These are phyloP conservation scores for Tenebrio molitor DNA, from an alignment of 1,140 invertebrate species.

Conservation along the genomic window DNA sequence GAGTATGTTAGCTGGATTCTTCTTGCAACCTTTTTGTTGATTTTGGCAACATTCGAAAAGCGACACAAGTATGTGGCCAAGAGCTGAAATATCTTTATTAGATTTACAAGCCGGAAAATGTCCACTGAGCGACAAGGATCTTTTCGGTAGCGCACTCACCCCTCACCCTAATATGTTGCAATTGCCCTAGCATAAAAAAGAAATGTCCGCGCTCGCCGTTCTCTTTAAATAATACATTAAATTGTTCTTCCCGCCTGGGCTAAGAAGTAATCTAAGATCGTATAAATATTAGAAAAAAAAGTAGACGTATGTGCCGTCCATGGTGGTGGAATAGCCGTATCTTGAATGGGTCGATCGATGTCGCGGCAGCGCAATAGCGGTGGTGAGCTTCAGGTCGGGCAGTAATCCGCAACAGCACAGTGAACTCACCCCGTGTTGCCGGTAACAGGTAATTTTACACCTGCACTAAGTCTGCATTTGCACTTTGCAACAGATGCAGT, in stretches of 20 bases:
- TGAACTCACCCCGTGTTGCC: constrained; percentile 44
- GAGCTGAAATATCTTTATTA: no score
- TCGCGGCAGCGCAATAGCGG: constrained; percentile 48
- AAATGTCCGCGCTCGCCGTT: no score
- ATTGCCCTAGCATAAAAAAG: no score
- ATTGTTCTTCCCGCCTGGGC: background rate
- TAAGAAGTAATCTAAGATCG: constrained; percentile 10
- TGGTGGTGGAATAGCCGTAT: constrained; percentile 42
- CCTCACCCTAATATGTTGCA: no score
- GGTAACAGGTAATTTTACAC: constrained; percentile 51
- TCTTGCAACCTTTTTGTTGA: no score
- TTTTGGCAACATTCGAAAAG: no score
- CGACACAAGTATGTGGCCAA: no score
- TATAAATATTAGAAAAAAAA: constrained; percentile 35
- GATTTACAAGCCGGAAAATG: no score
- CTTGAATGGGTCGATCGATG: constrained; percentile 50
- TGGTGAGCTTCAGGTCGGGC: constrained; percentile 27
- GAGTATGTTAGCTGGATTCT: no score
- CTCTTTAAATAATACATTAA: no score
- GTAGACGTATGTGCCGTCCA: constrained; percentile 26
- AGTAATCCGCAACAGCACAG: constrained; percentile 48
- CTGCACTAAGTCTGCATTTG: constrained; percentile 41
- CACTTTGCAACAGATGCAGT: constrained; percentile 33
- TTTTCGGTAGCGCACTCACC: no score
- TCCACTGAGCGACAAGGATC: no score